Evolutionary conservation across 2,113 vertebrate species (phyloP).

Genomic region (Vicugna pacos): DNA sequence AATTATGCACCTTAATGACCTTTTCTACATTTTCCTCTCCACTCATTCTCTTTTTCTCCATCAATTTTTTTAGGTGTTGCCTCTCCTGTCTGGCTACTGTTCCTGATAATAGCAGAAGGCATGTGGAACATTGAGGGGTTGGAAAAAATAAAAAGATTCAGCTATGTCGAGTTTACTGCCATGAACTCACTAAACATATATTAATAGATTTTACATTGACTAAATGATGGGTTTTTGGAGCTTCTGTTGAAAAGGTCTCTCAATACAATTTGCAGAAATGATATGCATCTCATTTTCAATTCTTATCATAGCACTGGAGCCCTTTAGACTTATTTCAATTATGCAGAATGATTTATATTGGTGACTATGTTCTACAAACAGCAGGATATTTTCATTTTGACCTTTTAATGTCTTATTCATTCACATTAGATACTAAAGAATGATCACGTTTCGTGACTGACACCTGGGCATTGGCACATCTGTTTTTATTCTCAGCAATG

Average conservation of each 20-base stretch:
- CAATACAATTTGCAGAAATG: not conserved
- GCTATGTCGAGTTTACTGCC: not conserved
- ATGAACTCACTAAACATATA: conserved; percentile 8
- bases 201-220: not conserved
- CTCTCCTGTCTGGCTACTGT: not conserved
- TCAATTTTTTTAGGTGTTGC: not conserved
- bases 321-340: conserved; percentile 57
- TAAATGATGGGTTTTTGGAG: not conserved
- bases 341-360: conserved; percentile 18
- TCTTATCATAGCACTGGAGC: conserved; percentile 8
- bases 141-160: not conserved
- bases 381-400: conserved; percentile 48
- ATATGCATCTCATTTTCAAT: conserved; percentile 40
- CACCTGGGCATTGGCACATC: conserved; percentile 76
- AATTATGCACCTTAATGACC: not conserved
- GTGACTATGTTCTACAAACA: conserved; percentile 66
- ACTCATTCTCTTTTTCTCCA: not conserved
- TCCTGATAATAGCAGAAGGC: not conserved
- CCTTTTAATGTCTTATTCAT: conserved; percentile 81
- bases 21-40: not conserved
- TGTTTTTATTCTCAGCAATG: conserved; percentile 70
- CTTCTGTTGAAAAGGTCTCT: not conserved
- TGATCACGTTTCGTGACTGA: conserved; percentile 74
- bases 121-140: not conserved
- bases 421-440: conserved; percentile 74